Base-by-base conservation (phyloP, 1,140 invertebrate species). In the Adoxophyes honmai region DNA sequence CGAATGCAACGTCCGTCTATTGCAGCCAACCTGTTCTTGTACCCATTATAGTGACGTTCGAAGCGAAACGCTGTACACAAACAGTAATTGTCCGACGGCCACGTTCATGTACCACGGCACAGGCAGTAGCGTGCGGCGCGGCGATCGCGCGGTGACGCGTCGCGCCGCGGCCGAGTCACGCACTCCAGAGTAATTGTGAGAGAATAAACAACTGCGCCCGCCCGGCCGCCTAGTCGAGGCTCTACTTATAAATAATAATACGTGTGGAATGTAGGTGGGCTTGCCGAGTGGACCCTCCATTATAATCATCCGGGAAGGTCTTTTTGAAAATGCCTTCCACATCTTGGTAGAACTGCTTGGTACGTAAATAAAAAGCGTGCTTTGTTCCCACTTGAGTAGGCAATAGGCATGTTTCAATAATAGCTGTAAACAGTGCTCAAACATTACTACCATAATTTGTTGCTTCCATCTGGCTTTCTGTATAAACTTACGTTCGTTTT, bases 131-230 rank as follows among this genome's bases (percentile, higher is more conserved):
- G 42, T 48, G 42, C 42, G 11, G 42, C 42, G 42, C 21, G 21
- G 21, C 21, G 21, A 28, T 28, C 21, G 21, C 21, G 21, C 21
- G 6, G 21, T 28, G 21, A 28, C 21, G 21, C 21, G 65, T 66
- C 67, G 73, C 72, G 67, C 62, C 66, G 58, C 67, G 73, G 68
- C 59, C 62, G 59, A 73, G 73, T 76, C 71, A 71, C 65, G 66
- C 70, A 68, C 70, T 69, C 60, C 56, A 62, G 60, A 67, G 62
- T 66, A 65, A 57, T 58, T 70, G 61, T 64, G 64, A 59, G 65
- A 70, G 68, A 70, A 64, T 59, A 54, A 68, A 74, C 74, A 74
- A 70, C 62, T 66, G 71, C 39, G 34, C 59, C 59, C 18, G 38
- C 38, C 38, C 14, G 9, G 15, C 15, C 16, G 15, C 16, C 15